Conservation (phyloP, 2,888 invertebrate species). For the Gymnoscelis rufifasciata region DNA sequence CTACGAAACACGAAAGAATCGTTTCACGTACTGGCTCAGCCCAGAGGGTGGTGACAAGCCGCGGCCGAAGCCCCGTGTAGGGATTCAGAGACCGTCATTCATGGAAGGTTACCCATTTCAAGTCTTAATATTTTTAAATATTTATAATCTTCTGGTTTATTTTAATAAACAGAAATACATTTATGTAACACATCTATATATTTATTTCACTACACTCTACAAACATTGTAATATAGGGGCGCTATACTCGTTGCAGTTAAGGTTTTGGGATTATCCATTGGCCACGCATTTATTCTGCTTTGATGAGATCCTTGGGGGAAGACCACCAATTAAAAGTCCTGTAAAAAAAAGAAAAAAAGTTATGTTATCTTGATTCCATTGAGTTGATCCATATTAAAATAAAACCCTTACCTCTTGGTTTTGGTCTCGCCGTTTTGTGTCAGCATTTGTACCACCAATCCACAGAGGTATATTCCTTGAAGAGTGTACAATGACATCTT, state of each 20-base stretch:
- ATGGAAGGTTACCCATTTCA: too few relatives aligned
- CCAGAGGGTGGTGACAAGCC: too few relatives aligned
- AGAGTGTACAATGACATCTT: constrained; percentile 55
- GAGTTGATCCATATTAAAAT: too few relatives aligned
- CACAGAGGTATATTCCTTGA: constrained; percentile 56
- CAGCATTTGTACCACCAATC: constrained; percentile 46
- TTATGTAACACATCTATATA: constrained; percentile 33
- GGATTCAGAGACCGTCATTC: too few relatives aligned
- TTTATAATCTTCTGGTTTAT: background rate
- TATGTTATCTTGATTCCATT: too few relatives aligned
- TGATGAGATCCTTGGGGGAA: constrained; percentile 40
- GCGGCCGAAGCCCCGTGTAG: too few relatives aligned
- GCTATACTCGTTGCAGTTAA: constrained; percentile 30
- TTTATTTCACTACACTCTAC: constrained; percentile 32
- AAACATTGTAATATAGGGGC: constrained; percentile 27
- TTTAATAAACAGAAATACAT: background rate
- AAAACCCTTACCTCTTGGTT: constrained; percentile 30
- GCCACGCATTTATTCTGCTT: constrained; percentile 43
- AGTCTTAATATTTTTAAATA: too few relatives aligned
- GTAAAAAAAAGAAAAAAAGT: constrained; percentile 38
- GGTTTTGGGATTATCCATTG: constrained; percentile 12
- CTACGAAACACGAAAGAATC: too few relatives aligned
- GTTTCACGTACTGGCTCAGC: too few relatives aligned
- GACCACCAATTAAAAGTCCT: constrained; percentile 45
- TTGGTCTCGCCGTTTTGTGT: constrained; percentile 37